Evolutionary conservation across 2,888 invertebrate species (phyloP).

Genomic region (Nomada ruficornis): DNA sequence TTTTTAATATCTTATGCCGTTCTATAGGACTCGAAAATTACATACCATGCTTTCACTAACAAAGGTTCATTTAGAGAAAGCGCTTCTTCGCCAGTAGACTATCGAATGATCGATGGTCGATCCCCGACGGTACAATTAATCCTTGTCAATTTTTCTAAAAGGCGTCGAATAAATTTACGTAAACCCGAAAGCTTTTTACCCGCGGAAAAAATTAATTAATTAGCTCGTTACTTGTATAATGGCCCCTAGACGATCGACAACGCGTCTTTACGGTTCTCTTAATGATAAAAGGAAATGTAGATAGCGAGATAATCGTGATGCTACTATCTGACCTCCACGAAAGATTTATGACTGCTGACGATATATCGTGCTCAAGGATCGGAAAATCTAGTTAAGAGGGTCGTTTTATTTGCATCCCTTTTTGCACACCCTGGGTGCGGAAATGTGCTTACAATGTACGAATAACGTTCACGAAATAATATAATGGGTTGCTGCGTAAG

Average conservation of each 20-base stretch:
- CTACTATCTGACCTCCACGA: slow-evolving; percentile 36
- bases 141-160: neutral
- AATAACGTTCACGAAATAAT: neutral
- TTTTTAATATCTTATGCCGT: too few relatives aligned
- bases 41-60: neutral
- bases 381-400: slow-evolving; percentile 54
- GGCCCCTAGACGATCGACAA: slow-evolving; percentile 1
- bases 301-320: slow-evolving; percentile 36
- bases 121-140: neutral
- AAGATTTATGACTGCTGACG: slow-evolving; percentile 51
- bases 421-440: slow-evolving; percentile 4
- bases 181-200: neutral
- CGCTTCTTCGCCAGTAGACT: too few relatives aligned
- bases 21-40: neutral
- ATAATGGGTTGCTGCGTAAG: neutral
- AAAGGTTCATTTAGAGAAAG: neutral
- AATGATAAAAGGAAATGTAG: slow-evolving; percentile 43
- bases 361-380: slow-evolving; percentile 36
- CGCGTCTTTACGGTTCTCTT: slow-evolving; percentile 1
- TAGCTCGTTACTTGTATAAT: neutral
- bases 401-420: slow-evolving; percentile 19
- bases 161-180: neutral
- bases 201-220: slow-evolving; percentile 24
- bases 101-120: neutral
- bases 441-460: neutral